Evolutionary conservation across 1,140 invertebrate genomes (phyloP), one percentile per base, ranked within the genome.

Genomic region (Lamellibrachia luymesi): DNA sequence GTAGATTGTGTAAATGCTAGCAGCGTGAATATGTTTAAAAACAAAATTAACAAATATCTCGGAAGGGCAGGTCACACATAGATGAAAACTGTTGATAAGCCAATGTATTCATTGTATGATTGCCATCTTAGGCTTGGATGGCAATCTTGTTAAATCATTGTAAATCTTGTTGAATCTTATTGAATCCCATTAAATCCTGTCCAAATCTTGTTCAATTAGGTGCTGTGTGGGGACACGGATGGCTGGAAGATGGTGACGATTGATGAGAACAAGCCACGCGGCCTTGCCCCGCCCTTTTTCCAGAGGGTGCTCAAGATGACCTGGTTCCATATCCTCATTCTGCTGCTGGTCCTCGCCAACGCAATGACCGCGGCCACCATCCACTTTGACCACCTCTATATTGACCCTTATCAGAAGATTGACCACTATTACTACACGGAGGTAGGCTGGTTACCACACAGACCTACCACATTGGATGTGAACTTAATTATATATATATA

Each of bases 341-440:
- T 99, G 98, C 97, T 98, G 5, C 97, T 99, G 1, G 99, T 99
- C 90, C 96, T 99, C 80, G 98, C 98, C 10, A 99, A 99, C 97
- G 99, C 98, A 13, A 97, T 99, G 64, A 98, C 99, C 8, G 99
- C 98, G 10, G 98, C 99, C 2, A 99, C 98, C n/a, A 98, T 99
- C 97, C 97, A 98, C 93, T 99, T 99, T 96, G 98, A 99, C 96
- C 98, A 99, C 95, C 98, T 99, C 8, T 94, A 96, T 97, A 98
- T 93, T 96, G 98, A 95, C 97, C 98, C 22, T 95, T 98, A 94
- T 96, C 98, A 95, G 97, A 98, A 91, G 98, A 97, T 98, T 95
- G 95, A 96, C 92, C 97, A 98, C 94, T 99, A 99, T 96, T 99
- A 99, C 96, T 99, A 98, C 95, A 98, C 98, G 56, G 99, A 99